These are phyloP conservation scores for Bucorvus abyssinicus DNA, from an alignment of 2,797 vertebrate species.

Conservation along the genomic window DNA sequence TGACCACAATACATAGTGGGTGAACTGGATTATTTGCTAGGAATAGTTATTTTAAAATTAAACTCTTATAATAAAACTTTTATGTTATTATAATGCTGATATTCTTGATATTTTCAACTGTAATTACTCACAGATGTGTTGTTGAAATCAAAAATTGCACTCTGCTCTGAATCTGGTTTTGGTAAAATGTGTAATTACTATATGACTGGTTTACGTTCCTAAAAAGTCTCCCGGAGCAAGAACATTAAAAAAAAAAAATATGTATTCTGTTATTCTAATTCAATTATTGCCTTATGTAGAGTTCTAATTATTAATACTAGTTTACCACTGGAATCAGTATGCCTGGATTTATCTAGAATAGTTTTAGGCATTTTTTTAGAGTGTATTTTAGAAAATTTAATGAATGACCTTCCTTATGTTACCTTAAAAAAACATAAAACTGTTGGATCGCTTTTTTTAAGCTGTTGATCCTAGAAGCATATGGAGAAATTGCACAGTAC, in stretches of 20 bases:
- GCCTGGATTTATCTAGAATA: background rate
- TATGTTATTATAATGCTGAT: background rate
- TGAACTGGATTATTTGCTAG: background rate
- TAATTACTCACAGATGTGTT: background rate
- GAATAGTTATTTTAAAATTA: background rate
- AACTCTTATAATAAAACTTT: background rate
- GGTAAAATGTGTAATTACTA: background rate
- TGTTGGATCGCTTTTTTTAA: slow-evolving; percentile 28
- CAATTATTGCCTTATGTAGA: background rate
- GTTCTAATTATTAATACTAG: background rate
- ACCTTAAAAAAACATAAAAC: background rate
- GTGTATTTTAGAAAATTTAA: background rate
- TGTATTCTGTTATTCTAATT: background rate
- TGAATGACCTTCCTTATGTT: slow-evolving; percentile 34
- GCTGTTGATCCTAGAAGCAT: slow-evolving; percentile 45
- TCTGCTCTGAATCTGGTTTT: background rate
- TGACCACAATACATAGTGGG: background rate
- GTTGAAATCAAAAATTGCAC: background rate
- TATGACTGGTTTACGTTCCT: background rate
- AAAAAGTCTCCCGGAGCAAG: background rate
- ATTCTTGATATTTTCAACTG: background rate
- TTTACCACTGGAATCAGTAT: background rate
- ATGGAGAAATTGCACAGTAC: slow-evolving; percentile 41
- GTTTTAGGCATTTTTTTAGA: background rate
- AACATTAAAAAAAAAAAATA: no score